Evolutionary conservation across 2,888 invertebrate genomes (phyloP).

Genomic region (Ceratothoa steindachneri): DNA sequence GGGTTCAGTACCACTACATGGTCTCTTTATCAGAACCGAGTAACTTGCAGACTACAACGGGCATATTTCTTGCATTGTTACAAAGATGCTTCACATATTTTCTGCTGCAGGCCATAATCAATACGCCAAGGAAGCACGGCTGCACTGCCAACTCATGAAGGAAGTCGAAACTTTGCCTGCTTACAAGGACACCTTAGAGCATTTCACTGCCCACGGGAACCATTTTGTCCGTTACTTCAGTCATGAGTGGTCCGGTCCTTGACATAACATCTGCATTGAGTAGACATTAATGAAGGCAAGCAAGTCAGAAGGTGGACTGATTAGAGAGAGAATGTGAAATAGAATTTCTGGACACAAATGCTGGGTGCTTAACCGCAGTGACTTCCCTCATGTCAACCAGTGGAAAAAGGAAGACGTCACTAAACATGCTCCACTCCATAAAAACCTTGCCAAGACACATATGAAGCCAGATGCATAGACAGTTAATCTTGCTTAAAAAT

Average conservation of each 20-base stretch:
- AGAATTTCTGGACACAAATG: too few species aligned
- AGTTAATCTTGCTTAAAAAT: neutral
- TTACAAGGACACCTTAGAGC: too few species aligned
- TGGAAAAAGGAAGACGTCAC: too few species aligned
- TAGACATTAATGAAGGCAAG: too few species aligned
- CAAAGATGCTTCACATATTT: neutral
- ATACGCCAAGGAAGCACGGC: too few species aligned
- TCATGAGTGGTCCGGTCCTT: conserved; percentile 12
- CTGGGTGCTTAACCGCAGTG: conserved; percentile 11
- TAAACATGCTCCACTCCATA: too few species aligned
- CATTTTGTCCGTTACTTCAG: conserved; percentile 3
- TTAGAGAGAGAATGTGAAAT: conserved; percentile 4
- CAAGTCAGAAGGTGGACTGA: neutral
- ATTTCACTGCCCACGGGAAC: conserved; percentile 12
- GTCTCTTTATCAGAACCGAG: conserved; percentile 11
- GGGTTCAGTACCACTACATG: too few species aligned
- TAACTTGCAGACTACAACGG: conserved; percentile 17
- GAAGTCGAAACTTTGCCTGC: too few species aligned
- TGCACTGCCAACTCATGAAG: too few species aligned
- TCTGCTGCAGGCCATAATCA: neutral
- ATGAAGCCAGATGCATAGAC: conserved; percentile 17
- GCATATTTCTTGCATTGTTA: too few species aligned
- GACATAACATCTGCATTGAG: neutral
- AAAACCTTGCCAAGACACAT: conserved; percentile 11
- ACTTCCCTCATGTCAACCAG: too few species aligned